phyloP scores from a whole-genome alignment of 2,888 invertebrate genomes.

The Imbricaverruca yamaguchii region DNA sequence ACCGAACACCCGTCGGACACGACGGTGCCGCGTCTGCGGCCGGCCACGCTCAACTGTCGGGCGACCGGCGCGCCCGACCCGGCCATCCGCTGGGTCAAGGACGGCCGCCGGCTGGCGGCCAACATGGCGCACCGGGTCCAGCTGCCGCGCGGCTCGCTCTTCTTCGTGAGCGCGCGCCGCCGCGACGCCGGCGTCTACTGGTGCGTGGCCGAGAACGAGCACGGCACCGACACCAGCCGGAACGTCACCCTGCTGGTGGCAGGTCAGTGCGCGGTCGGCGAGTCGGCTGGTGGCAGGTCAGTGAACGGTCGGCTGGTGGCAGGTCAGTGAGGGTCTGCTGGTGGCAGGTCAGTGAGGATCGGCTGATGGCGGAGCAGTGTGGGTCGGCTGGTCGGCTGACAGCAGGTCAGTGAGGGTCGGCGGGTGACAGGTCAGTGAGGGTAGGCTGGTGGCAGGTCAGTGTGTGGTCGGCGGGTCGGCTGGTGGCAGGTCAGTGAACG shows the following conservation, averaged over 20 bases:
- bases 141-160: constrained; percentile 80
- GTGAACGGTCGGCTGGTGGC: too few species aligned
- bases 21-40: constrained; percentile 91
- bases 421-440: too few species aligned
- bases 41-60: constrained; percentile 93
- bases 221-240: constrained; percentile 78
- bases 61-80: constrained; percentile 92
- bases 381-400: too few species aligned
- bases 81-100: constrained; percentile 86
- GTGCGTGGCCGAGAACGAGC: constrained; percentile 89
- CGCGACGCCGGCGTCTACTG: constrained; percentile 81
- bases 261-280: constrained; percentile 53
- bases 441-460: too few species aligned
- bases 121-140: constrained; percentile 64
- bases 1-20: constrained; percentile 96
- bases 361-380: too few species aligned
- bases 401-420: too few species aligned
- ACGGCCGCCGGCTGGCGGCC: constrained; percentile 58
- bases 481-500: too few species aligned
- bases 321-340: too few species aligned
- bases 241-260: constrained; percentile 94
- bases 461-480: too few species aligned
- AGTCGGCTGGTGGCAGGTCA: too few species aligned
- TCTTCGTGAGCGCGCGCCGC: constrained; percentile 89
- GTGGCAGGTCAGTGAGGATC: too few species aligned